Evolutionary conservation across 1,140 invertebrate species (phyloP).

Genomic region (Drosophila ironensis): DNA sequence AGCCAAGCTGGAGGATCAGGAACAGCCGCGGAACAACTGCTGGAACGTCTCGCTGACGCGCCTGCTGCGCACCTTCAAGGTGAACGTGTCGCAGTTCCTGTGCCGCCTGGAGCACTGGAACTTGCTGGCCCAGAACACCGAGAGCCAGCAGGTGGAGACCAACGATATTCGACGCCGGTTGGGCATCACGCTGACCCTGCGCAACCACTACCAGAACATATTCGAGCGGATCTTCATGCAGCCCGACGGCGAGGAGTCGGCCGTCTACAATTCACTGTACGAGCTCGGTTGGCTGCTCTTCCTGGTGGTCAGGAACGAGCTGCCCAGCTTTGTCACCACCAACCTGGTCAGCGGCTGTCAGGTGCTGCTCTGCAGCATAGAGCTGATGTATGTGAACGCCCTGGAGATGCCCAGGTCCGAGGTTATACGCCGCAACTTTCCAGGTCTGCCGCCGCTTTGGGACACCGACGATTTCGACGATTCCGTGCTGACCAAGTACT

Average conservation of each 20-base stretch:
- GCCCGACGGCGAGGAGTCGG: slow-evolving; percentile 42
- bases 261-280: slow-evolving; percentile 84
- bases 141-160: slow-evolving; percentile 92
- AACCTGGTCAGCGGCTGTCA: slow-evolving; percentile 98
- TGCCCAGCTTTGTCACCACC: slow-evolving; percentile 88
- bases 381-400: slow-evolving; percentile 94
- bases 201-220: slow-evolving; percentile 95
- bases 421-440: slow-evolving; percentile 91
- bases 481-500: slow-evolving; percentile 86
- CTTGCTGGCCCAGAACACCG: slow-evolving; percentile 93
- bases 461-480: slow-evolving; percentile 85
- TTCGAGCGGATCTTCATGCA: slow-evolving; percentile 91
- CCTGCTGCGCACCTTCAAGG: slow-evolving; percentile 92
- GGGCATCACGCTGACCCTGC: slow-evolving; percentile 95
- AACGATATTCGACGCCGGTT: slow-evolving; percentile 94
- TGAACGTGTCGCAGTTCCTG: slow-evolving; percentile 97
- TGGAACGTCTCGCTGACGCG: slow-evolving; percentile 61
- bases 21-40: slow-evolving; percentile 12
- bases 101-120: slow-evolving; percentile 97
- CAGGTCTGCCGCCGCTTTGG: slow-evolving; percentile 89
- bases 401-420: slow-evolving; percentile 88
- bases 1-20: background rate
- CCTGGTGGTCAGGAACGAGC: slow-evolving; percentile 92
- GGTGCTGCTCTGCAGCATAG: slow-evolving; percentile 93
- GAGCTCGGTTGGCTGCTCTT: slow-evolving; percentile 97